Evolutionary conservation across 1,140 invertebrate species (phyloP).

Genomic region (Hyphantria cunea): DNA sequence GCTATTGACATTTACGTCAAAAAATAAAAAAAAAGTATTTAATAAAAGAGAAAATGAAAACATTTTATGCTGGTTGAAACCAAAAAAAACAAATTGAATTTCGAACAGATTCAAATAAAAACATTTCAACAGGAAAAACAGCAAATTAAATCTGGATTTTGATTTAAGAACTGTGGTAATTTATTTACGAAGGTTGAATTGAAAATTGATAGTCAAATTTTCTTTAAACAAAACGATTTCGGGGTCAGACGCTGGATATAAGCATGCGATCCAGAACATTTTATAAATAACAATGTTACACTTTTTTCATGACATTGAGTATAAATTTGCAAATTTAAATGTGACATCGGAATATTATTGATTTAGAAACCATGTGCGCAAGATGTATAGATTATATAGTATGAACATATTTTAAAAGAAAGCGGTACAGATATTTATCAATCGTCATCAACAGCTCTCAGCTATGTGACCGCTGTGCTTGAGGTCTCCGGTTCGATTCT

Average conservation of each 20-base stretch:
- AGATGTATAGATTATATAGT: too few species aligned
- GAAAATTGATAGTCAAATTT: slow-evolving; percentile 37
- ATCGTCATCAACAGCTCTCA: too few species aligned
- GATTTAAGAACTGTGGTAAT: slow-evolving; percentile 19
- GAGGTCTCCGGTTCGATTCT: too few species aligned
- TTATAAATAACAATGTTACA: slow-evolving; percentile 14
- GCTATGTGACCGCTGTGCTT: too few species aligned
- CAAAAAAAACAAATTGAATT: too few species aligned
- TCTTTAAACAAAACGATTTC: slow-evolving; percentile 13
- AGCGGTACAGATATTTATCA: too few species aligned
- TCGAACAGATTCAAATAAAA: neutral
- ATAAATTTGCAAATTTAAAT: slow-evolving; percentile 16
- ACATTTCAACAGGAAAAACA: neutral
- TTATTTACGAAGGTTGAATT: slow-evolving; percentile 36
- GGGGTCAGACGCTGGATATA: slow-evolving; percentile 24
- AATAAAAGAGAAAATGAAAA: too few species aligned
- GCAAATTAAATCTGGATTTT: neutral
- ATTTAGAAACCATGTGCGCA: slow-evolving; percentile 5
- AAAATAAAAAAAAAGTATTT: neutral
- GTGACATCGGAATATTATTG: slow-evolving; percentile 4
- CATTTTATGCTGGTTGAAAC: too few species aligned
- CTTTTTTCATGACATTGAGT: slow-evolving; percentile 17
- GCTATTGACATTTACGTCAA: slow-evolving; percentile 5
- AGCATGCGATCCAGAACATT: slow-evolving; percentile 4
- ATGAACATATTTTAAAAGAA: too few species aligned